These are phyloP conservation scores for Sceloporus tristichus DNA, from an alignment of 2,113 vertebrate genomes.

Conservation along the genomic window DNA sequence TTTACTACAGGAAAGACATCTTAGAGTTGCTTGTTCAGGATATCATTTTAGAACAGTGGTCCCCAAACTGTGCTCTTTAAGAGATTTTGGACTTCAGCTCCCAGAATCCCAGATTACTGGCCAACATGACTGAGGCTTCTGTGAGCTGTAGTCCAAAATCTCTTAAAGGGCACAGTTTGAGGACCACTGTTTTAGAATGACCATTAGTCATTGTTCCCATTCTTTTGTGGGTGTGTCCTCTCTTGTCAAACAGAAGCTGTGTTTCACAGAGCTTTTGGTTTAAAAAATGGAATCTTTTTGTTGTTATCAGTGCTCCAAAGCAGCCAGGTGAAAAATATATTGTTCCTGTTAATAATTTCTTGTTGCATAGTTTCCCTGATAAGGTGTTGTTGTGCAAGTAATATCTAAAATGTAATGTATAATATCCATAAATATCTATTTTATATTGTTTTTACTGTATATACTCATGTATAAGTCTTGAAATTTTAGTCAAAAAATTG, in stretches of 20 bases:
- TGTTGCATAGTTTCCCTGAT: not conserved
- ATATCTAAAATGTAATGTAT: not conserved
- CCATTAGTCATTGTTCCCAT: not conserved
- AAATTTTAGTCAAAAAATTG: no score
- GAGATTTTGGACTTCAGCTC: no score
- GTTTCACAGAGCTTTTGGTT: not conserved
- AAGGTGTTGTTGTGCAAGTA: not conserved
- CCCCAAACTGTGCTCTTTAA: no score
- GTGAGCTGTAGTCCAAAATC: no score
- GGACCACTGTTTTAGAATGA: not conserved
- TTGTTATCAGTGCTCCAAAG: not conserved
- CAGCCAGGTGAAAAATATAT: not conserved
- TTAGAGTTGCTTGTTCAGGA: not conserved
- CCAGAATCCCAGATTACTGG: no score
- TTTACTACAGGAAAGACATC: conserved; percentile 18
- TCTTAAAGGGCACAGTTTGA: no score
- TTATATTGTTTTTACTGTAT: no score
- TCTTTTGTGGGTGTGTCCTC: no score
- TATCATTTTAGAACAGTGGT: not conserved
- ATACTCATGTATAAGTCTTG: no score
- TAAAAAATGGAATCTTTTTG: not conserved
- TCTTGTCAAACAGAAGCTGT: not conserved
- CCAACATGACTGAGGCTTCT: no score
- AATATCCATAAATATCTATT: not conserved
- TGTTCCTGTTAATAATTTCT: not conserved